Conservation (phyloP, 1,140 invertebrate genomes). For the Dreissena rostriformis region DNA sequence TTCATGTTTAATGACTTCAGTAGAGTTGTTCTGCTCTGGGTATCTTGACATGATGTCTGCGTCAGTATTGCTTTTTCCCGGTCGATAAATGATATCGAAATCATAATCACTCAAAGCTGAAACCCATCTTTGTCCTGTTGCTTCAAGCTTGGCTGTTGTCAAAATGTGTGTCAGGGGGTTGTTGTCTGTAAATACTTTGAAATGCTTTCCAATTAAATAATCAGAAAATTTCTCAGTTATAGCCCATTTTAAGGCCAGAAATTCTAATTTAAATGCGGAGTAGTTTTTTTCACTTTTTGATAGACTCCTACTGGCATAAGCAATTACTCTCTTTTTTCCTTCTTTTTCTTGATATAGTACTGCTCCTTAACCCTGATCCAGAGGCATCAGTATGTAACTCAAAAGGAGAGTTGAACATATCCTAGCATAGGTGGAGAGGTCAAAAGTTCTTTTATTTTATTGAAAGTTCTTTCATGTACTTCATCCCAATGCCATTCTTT, state of each 20-base stretch:
- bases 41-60: conserved; percentile 15
- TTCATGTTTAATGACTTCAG: conserved; percentile 3
- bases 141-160: conserved; percentile 7
- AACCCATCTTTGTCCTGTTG: conserved; percentile 25
- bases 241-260: no score
- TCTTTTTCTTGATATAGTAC: conserved; percentile 32
- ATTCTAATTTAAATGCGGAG: conserved; percentile 3
- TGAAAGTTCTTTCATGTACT: conserved; percentile 41
- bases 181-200: conserved; percentile 2
- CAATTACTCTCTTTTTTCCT: conserved; percentile 34
- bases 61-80: conserved; percentile 3
- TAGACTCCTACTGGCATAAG: background rate
- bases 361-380: conserved; percentile 7
- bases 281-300: background rate
- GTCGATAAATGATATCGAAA: conserved; percentile 15
- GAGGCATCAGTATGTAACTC: no score
- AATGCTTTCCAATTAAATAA: conserved; percentile 4
- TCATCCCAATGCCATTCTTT: conserved; percentile 1
- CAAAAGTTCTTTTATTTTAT: conserved; percentile 47
- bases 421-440: conserved; percentile 56
- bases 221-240: conserved; percentile 15
- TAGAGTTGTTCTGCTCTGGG: background rate
- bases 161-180: conserved; percentile 24
- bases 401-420: no score
- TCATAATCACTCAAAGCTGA: conserved; percentile 11